A percentile compares a stretch with the other conserved stretches of the same genome.
Evolutionary conservation across 2,113 vertebrate genomes (phyloP).

Genomic region (Recurvirostra avosetta): DNA sequence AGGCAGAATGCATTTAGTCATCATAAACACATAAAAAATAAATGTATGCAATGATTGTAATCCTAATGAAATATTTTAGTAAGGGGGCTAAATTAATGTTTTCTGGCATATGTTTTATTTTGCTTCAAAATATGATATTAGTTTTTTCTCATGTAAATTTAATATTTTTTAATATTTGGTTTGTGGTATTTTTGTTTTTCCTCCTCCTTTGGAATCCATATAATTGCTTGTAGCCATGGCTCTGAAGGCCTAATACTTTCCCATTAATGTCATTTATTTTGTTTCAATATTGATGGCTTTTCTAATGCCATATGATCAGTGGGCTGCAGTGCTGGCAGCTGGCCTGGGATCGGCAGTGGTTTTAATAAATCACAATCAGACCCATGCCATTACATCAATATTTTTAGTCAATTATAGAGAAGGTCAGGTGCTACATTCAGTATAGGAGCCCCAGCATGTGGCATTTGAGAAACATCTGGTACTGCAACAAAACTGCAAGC

Average conservation of each 20-base stretch:
- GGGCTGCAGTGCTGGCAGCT: conserved; percentile 92
- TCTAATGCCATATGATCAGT: conserved; percentile 97
- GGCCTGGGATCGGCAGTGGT: conserved; percentile 91
- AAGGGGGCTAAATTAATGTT: conserved; percentile 43
- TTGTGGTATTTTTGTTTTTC: conserved; percentile 72
- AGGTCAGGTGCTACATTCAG: conserved; percentile 94
- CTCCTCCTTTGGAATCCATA: conserved; percentile 77
- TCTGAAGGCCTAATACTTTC: conserved; percentile 85
- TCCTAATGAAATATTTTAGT: conserved; percentile 50
- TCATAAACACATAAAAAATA: conserved; percentile 60
- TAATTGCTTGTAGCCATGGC: conserved; percentile 87
- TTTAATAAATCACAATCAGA: conserved; percentile 99
- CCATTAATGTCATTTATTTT: conserved; percentile 95
- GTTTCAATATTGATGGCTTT: conserved; percentile 97
- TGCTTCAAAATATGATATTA: conserved; percentile 45
- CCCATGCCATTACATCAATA: conserved; percentile 99
- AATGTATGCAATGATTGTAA: conserved; percentile 62
- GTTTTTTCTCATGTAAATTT: conserved; percentile 64
- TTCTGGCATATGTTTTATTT: conserved; percentile 56
- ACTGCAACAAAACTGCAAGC: conserved; percentile 82
- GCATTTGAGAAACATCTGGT: conserved; percentile 95
- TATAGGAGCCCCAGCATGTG: conserved; percentile 84
- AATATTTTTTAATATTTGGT: conserved; percentile 68
- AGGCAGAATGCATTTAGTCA: conserved; percentile 69
- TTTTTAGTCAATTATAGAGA: conserved; percentile 99